These are phyloP conservation scores for Ateles fusciceps DNA, from an alignment of 2,797 vertebrate genomes.

Conservation along the genomic window DNA sequence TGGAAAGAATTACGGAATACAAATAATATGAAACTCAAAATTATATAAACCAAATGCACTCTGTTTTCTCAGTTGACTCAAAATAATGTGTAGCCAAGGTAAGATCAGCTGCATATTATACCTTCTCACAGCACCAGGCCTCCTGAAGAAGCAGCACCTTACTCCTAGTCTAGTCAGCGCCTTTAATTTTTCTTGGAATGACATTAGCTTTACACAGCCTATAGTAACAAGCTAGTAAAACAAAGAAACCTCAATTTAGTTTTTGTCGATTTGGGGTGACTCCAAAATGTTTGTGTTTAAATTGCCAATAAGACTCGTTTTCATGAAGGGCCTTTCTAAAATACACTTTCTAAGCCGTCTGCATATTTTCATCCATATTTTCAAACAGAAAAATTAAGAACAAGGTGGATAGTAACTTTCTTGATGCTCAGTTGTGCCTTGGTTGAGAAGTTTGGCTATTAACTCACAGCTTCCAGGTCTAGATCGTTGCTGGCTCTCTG, in stretches of 20 bases:
- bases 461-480: not conserved
- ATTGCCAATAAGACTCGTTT: not conserved
- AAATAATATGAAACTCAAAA: not conserved
- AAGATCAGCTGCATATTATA: rapidly evolving
- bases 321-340: not conserved
- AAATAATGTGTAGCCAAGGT: not conserved
- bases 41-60: not conserved
- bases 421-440: not conserved
- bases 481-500: not conserved
- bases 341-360: not conserved
- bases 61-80: not conserved
- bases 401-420: not conserved
- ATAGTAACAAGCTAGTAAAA: not conserved
- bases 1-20: not conserved
- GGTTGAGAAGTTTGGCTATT: not conserved
- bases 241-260: not conserved
- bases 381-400: not conserved
- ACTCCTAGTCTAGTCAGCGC: not conserved
- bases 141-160: rapidly evolving
- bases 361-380: not conserved
- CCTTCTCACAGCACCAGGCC: not conserved
- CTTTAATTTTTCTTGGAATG: not conserved
- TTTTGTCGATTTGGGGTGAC: not conserved
- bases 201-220: not conserved
- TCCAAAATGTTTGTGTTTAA: not conserved